Conservation (phyloP, 1,140 invertebrate genomes). For the Coenobita brevimanus region DNA sequence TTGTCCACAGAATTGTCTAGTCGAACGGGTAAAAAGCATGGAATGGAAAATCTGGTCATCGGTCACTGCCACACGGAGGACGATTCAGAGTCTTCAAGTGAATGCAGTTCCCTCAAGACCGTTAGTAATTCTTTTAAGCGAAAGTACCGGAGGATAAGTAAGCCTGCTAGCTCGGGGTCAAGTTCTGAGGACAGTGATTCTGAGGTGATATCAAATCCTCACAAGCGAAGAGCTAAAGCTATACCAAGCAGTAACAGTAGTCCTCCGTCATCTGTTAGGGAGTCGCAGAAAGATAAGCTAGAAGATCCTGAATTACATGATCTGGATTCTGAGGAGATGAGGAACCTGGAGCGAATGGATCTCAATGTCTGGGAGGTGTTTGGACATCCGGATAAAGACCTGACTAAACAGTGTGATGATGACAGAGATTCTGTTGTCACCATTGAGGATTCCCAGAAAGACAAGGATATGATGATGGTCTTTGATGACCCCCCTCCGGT, state of each 20-base stretch:
- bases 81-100: background rate
- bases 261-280: background rate
- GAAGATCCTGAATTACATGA: background rate
- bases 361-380: slow-evolving; percentile 46
- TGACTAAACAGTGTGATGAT: background rate
- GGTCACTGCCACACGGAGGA: background rate
- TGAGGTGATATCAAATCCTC: background rate
- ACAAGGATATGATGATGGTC: background rate
- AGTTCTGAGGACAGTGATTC: slow-evolving; percentile 37
- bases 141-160: slow-evolving; percentile 27
- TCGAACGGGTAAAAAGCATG: background rate
- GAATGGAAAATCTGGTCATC: background rate
- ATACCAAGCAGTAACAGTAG: slow-evolving; percentile 6
- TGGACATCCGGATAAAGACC: slow-evolving; percentile 33
- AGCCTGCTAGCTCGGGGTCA: slow-evolving; percentile 6
- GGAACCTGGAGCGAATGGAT: slow-evolving; percentile 42
- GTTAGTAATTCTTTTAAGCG: background rate
- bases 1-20: background rate
- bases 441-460: slow-evolving; percentile 22
- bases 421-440: slow-evolving; percentile 4
- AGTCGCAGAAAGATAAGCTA: background rate
- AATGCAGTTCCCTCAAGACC: background rate
- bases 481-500: background rate
- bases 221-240: slow-evolving; percentile 18
- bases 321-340: slow-evolving; percentile 56